Evolutionary conservation across 1,140 invertebrate species (phyloP).

Genomic region (Heliconius hewitsoni): DNA sequence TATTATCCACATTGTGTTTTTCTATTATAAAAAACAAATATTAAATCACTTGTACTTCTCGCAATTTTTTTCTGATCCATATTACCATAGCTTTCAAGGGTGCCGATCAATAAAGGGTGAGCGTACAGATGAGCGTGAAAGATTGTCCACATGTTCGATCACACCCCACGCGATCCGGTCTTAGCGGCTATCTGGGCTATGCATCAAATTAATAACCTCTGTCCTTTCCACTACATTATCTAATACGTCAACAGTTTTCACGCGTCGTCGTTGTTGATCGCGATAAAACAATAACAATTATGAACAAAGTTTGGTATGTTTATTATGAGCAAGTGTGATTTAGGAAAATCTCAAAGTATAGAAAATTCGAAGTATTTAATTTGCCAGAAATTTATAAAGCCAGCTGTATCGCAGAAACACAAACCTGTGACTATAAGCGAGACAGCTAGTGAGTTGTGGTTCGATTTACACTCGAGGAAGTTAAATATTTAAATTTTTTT

Average conservation of each 20-base stretch:
- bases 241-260: slow-evolving; percentile 59
- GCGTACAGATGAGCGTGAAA: slow-evolving; percentile 81
- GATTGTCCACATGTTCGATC: slow-evolving; percentile 81
- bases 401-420: too few species aligned
- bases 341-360: too few species aligned
- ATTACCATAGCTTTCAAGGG: slow-evolving; percentile 45
- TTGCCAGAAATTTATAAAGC: too few species aligned
- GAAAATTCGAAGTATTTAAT: too few species aligned
- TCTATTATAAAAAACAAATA: not conserved
- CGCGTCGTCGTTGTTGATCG: slow-evolving; percentile 21
- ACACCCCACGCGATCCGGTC: slow-evolving; percentile 57
- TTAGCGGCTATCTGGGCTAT: slow-evolving; percentile 60
- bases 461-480: too few species aligned
- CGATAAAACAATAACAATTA: slow-evolving; percentile 2
- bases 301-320: not conserved
- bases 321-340: not conserved
- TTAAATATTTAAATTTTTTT: too few species aligned
- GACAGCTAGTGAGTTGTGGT: too few species aligned
- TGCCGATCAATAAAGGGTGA: slow-evolving; percentile 72
- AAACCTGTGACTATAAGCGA: too few species aligned
- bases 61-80: slow-evolving; percentile 40
- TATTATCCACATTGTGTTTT: too few species aligned
- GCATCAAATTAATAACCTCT: slow-evolving; percentile 74
- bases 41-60: not conserved
- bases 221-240: slow-evolving; percentile 64